These are phyloP conservation scores for Oscheius sp. DNA, from an alignment of 2,888 invertebrate species.

Conservation along the genomic window DNA sequence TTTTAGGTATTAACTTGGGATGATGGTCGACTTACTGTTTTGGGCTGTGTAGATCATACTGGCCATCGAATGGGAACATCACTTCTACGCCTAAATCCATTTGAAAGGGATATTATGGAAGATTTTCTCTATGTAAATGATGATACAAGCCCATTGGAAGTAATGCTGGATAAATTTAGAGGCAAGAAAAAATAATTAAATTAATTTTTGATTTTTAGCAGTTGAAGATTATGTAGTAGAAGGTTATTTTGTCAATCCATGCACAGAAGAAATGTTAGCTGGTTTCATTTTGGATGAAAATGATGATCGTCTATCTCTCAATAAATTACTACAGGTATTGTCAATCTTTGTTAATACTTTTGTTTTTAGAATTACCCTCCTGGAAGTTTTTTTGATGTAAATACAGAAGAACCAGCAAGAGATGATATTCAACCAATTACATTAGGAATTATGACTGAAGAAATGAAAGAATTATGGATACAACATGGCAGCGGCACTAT, in stretches of 20 bases:
- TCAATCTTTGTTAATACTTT: background rate
- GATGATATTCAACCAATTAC: background rate
- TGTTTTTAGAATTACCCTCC: constrained; percentile 21
- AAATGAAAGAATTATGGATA: constrained; percentile 38
- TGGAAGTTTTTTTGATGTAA: constrained; percentile 29
- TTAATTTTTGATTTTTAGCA: constrained; percentile 11
- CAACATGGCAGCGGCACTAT: constrained; percentile 12
- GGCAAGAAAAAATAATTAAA: constrained; percentile 24
- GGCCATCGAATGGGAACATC: constrained; percentile 61
- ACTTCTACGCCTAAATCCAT: constrained; percentile 36
- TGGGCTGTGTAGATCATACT: constrained; percentile 60
- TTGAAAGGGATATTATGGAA: constrained; percentile 41
- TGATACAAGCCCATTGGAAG: constrained; percentile 38
- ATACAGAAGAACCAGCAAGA: background rate
- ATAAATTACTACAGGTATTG: constrained; percentile 22
- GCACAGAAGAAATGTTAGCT: constrained; percentile 8
- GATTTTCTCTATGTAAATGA: constrained; percentile 42
- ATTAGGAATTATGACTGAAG: constrained; percentile 39
- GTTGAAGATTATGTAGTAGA: constrained; percentile 38
- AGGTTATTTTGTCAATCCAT: constrained; percentile 32
- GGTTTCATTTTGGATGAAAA: constrained; percentile 30
- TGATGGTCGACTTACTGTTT: constrained; percentile 46
- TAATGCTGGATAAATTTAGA: constrained; percentile 38
- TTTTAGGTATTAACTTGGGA: constrained; percentile 43
- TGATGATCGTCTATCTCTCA: constrained; percentile 33